These are phyloP conservation scores for Threskiornis aethiopicus DNA, from an alignment of 2,797 vertebrate species.

Conservation along the genomic window DNA sequence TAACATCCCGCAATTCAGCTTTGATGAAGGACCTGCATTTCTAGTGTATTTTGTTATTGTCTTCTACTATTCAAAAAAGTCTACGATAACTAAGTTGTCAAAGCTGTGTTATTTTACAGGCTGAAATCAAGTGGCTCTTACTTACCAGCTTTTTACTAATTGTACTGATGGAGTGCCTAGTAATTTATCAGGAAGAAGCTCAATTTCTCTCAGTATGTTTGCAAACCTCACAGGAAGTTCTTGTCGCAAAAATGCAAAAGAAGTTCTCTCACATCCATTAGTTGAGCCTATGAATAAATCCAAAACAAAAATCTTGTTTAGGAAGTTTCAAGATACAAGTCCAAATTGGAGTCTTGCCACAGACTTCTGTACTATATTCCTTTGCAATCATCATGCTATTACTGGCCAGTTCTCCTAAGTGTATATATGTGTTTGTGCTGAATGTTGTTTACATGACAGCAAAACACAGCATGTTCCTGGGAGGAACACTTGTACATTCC, in stretches of 20 bases:
- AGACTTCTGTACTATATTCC: neutral
- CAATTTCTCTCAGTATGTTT: slow-evolving; percentile 97
- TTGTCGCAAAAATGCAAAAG: slow-evolving; percentile 93
- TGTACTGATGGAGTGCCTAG: slow-evolving; percentile 89
- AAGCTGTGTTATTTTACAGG: neutral
- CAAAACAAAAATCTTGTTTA: neutral
- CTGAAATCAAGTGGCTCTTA: neutral
- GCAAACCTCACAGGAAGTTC: slow-evolving; percentile 95
- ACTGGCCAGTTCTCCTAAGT: neutral
- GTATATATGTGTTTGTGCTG: fast-evolving
- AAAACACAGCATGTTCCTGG: neutral
- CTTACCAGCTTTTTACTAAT: slow-evolving; percentile 89
- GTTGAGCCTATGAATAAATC: slow-evolving; percentile 82
- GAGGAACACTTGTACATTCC: neutral
- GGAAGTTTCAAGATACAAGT: neutral
- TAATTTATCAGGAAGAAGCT: slow-evolving; percentile 91
- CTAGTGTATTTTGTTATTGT: neutral
- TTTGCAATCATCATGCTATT: neutral
- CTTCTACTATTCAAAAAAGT: neutral
- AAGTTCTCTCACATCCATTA: slow-evolving; percentile 97
- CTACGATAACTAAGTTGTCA: neutral
- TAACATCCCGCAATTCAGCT: neutral
- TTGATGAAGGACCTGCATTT: neutral
- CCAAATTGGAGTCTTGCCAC: neutral
- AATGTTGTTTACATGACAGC: neutral